Evolutionary conservation across 2,113 vertebrate genomes (phyloP), one percentile per base, ranked within the genome.

Genomic region (Archocentrus centrarchus): DNA sequence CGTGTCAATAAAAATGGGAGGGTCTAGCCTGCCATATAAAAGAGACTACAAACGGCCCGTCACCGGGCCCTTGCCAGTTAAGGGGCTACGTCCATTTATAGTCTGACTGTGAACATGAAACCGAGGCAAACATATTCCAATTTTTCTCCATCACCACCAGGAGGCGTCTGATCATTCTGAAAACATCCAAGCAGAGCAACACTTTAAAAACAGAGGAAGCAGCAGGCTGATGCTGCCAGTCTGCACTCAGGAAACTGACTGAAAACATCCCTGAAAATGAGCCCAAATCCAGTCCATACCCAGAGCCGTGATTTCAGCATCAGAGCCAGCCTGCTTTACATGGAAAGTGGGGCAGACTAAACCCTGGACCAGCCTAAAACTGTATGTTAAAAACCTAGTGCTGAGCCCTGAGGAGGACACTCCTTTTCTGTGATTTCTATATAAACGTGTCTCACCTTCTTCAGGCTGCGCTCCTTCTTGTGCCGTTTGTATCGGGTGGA

Each of bases 401-500:
- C 1, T 39, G 9, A 50, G 24, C 6, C 4, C 24, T 11, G 3
- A 70, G 64, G 22, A 50, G 64, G 11, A 47, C 41, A 11, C 11
- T 41, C 11, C 39, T 3, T 17, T 14, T 47, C 44, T 47, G 44
- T 47, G 14, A 50, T 13, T 11, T 11, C 15, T 14, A 4, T 2
- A 47, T 17, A 50, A 50, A 32, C 7, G 24, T 1, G 2, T 39
- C 95, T 27, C 93, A 93, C 98, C 97, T 98, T 99, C 92, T 97
- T 98, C 81, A 96, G 96, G 91, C 96, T 96, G 58, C 94, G 92
- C 59, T 97, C 96, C 91, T 98, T 98, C 91, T 97, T 98, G 91
- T 97, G 95, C 9, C 97, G 94, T 90, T 98, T 99, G 93, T 98
- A 96, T 84, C 97, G 96, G 60, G 96, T 97, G 87, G 98, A 97